Evolutionary conservation across 2,113 vertebrate species (phyloP).

Genomic region (Dicaeum eximium): DNA sequence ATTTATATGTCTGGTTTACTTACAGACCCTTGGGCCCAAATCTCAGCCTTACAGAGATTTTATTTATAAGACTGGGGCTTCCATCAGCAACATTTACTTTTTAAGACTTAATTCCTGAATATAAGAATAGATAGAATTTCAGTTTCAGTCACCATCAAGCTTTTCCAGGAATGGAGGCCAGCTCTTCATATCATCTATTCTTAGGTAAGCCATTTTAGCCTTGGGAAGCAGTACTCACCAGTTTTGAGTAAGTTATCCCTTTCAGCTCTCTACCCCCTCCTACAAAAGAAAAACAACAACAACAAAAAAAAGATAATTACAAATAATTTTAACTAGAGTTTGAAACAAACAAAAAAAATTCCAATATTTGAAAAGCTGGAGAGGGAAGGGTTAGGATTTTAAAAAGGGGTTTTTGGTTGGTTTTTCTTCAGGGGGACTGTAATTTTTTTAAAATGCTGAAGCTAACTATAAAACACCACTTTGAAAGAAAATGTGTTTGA

Average conservation of each 20-base stretch:
- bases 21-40: not conserved
- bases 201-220: slow-evolving; percentile 6
- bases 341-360: not conserved
- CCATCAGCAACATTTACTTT: not conserved
- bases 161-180: not conserved
- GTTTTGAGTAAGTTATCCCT: slow-evolving; percentile 42
- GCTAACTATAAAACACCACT: not conserved
- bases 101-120: not conserved
- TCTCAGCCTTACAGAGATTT: not conserved
- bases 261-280: slow-evolving; percentile 66
- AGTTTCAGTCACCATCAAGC: slow-evolving; percentile 43
- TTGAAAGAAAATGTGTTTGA: not conserved
- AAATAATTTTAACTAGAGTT: not conserved
- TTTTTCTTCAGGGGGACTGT: fast-evolving
- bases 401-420: fast-evolving
- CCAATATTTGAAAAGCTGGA: not conserved
- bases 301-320: slow-evolving; percentile 31
- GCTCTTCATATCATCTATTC: not conserved
- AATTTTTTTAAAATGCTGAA: not conserved
- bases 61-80: not conserved
- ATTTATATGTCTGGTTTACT: not conserved
- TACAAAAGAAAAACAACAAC: slow-evolving; percentile 51
- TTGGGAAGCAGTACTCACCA: slow-evolving; percentile 56
- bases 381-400: not conserved
- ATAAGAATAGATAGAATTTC: slow-evolving; percentile 58